These are phyloP conservation scores for Synodontis membranacea DNA, from an alignment of 2,113 vertebrate species.

Conservation along the genomic window DNA sequence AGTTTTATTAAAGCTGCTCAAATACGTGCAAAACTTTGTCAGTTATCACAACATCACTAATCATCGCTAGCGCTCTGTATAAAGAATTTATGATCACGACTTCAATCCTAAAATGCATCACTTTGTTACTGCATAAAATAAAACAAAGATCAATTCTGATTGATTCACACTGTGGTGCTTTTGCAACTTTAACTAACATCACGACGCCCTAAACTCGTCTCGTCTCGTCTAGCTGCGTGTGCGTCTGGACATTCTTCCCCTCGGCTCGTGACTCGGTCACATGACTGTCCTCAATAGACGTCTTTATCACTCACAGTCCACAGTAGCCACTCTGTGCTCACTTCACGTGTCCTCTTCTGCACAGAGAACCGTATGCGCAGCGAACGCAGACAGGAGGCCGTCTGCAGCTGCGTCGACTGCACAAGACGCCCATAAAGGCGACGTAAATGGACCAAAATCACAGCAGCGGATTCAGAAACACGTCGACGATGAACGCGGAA, in stretches of 20 bases:
- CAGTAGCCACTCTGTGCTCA: constrained; percentile 49
- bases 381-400: neutral
- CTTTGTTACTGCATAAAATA: neutral
- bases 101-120: neutral
- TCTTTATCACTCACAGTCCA: constrained; percentile 57
- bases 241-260: constrained; percentile 48
- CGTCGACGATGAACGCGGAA: no score
- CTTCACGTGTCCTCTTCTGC: neutral
- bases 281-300: constrained; percentile 63
- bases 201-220: neutral
- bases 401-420: neutral
- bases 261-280: constrained; percentile 56
- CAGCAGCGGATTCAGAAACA: no score
- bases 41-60: neutral
- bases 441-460: no score
- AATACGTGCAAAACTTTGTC: neutral
- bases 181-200: no score
- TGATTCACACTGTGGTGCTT: no score
- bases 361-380: neutral
- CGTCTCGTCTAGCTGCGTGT: neutral
- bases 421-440: neutral
- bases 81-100: neutral
- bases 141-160: neutral
- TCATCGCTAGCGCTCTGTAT: neutral
- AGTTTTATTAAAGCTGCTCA: neutral